A percentile compares a stretch with the other conserved stretches of the same genome.
phyloP scores from a whole-genome alignment of 35 echinoderm and acorn worm species.

The Heliocidaris erythrogramma region DNA sequence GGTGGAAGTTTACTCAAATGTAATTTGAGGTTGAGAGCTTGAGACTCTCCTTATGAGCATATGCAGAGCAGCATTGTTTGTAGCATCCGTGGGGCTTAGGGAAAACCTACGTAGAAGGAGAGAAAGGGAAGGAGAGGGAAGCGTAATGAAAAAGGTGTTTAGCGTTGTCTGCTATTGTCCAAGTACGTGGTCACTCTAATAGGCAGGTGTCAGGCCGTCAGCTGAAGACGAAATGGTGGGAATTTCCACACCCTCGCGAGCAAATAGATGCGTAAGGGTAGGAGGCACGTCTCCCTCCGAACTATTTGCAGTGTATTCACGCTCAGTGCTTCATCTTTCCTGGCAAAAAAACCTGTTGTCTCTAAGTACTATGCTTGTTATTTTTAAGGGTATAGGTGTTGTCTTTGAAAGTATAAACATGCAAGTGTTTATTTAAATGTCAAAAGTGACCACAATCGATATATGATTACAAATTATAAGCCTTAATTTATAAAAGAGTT shows the following conservation, averaged over 20 bases:
- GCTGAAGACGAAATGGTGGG: not conserved
- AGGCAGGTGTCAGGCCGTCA: conserved; percentile 19
- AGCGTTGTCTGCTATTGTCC: conserved; percentile 25
- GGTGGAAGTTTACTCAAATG: too few relatives aligned
- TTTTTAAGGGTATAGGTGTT: not conserved
- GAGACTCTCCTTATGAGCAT: not conserved
- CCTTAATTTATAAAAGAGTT: not conserved
- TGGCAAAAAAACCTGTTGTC: not conserved
- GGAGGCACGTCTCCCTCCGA: not conserved
- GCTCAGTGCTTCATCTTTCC: not conserved
- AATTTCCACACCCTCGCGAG: conserved; percentile 31
- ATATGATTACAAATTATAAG: not conserved
- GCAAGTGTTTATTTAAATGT: not conserved
- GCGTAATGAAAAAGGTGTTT: not conserved
- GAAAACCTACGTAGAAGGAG: not conserved
- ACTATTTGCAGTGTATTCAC: not conserved
- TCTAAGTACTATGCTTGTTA: not conserved
- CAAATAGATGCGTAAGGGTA: not conserved
- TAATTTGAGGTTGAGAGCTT: not conserved
- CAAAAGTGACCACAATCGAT: not conserved
- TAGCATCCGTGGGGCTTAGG: not conserved
- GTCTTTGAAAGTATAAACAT: not conserved
- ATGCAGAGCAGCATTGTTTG: not conserved
- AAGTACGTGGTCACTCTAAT: conserved; percentile 35
- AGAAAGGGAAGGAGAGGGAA: not conserved